These are phyloP conservation scores for Zootermopsis nevadensis DNA, from an alignment of 2,888 invertebrate genomes.

Conservation along the genomic window DNA sequence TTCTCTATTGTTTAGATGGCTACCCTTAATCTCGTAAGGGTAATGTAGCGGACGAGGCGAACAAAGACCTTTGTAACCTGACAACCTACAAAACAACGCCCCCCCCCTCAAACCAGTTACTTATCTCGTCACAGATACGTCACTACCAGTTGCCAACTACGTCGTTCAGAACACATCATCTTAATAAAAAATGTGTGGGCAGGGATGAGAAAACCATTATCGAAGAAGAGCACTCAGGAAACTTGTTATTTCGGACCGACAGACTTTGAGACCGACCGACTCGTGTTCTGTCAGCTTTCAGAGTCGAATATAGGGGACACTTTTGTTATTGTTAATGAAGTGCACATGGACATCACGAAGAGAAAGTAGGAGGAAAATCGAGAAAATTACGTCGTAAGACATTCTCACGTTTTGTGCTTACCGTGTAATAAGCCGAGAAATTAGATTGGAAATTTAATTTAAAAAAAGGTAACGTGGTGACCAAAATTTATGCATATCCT, in stretches of 20 bases:
- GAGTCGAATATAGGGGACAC: too few relatives aligned
- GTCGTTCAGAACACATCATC: not conserved
- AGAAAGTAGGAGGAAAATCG: too few relatives aligned
- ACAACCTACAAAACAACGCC: not conserved
- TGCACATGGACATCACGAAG: too few relatives aligned
- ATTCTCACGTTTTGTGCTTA: too few relatives aligned
- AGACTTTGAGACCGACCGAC: not conserved
- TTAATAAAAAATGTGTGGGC: not conserved
- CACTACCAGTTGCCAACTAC: not conserved
- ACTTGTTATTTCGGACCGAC: not conserved
- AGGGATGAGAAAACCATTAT: constrained; percentile 6
- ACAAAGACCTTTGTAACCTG: not conserved
- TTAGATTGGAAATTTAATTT: too few relatives aligned
- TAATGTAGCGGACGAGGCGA: not conserved
- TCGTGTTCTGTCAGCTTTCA: too few relatives aligned
- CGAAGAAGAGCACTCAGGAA: not conserved
- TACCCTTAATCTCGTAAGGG: not conserved
- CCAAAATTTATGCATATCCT: too few relatives aligned
- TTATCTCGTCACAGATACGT: constrained; percentile 12
- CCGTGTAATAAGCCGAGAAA: too few relatives aligned
- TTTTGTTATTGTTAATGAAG: too few relatives aligned
- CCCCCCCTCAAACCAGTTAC: not conserved
- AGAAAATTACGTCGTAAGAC: too few relatives aligned
- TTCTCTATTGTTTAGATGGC: too few relatives aligned
- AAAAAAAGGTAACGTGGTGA: too few relatives aligned